Conservation (phyloP, 2,797 vertebrate genomes). For the Craterocephalus amniculus region DNA sequence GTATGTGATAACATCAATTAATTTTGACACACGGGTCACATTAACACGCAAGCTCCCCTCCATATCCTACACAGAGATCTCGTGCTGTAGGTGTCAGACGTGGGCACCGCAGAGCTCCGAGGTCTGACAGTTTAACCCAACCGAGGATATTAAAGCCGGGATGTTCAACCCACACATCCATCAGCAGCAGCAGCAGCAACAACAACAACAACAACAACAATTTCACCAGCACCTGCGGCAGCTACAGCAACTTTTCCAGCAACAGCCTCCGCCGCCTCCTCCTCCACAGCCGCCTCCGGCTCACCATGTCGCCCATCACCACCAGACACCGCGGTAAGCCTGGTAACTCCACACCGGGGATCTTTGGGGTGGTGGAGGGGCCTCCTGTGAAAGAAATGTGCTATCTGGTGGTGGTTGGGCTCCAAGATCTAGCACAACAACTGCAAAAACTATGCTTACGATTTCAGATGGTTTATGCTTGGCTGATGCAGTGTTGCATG, state of each 20-base stretch:
- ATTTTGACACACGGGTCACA: neutral
- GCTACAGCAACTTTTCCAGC: conserved; percentile 86
- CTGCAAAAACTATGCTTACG: neutral
- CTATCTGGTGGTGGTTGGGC: neutral
- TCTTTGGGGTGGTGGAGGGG: conserved; percentile 41
- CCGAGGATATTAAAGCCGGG: conserved; percentile 37
- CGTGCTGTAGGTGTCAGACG: neutral
- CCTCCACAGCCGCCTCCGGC: conserved; percentile 82
- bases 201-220: conserved; percentile 87
- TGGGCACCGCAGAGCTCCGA: neutral
- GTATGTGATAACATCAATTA: conserved; percentile 8
- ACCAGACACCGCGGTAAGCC: conserved; percentile 85
- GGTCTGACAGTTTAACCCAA: conserved; percentile 19
- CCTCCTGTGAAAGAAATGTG: conserved; percentile 24
- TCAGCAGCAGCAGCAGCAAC: conserved; percentile 87
- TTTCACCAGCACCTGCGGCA: conserved; percentile 86
- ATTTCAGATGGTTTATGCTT: neutral
- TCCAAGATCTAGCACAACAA: neutral
- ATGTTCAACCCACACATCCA: conserved; percentile 88
- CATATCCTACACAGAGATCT: conserved; percentile 1
- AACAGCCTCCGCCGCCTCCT: conserved; percentile 80
- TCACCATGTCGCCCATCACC: conserved; percentile 83
- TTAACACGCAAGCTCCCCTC: neutral
- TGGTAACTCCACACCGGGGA: conserved; percentile 62
- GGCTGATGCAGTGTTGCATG: neutral